phyloP scores from a whole-genome alignment of 2,797 vertebrate species.

The Tapera naevia region DNA sequence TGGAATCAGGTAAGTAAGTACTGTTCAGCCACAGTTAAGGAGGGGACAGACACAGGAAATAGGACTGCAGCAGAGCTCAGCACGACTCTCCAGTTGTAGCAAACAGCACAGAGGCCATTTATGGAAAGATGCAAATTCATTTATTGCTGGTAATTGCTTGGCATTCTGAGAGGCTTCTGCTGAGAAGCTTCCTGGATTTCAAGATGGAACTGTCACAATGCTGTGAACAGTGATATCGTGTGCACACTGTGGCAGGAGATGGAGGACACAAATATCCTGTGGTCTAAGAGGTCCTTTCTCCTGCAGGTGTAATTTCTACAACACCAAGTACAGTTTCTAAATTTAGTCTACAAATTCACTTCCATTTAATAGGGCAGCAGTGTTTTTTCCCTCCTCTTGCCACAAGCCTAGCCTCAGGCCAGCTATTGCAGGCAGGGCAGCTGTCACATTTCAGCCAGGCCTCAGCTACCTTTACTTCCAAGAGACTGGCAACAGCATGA shows the following conservation, averaged over 20 bases:
- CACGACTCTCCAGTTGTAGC: background rate
- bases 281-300: background rate
- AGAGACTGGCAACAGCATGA: background rate
- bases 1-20: background rate
- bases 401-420: conserved; percentile 59
- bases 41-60: background rate
- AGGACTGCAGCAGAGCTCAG: background rate
- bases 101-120: background rate
- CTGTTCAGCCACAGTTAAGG: background rate
- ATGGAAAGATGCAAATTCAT: background rate
- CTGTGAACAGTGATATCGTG: background rate
- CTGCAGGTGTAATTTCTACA: background rate
- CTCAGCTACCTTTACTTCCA: conserved; percentile 8
- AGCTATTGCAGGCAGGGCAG: conserved; percentile 68
- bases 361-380: conserved; percentile 55
- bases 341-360: conserved; percentile 18
- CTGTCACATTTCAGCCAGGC: background rate
- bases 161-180: background rate
- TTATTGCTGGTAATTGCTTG: background rate
- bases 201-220: background rate
- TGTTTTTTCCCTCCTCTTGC: background rate
- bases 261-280: background rate
- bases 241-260: background rate
- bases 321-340: conserved; percentile 11
- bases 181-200: background rate